phyloP scores from a whole-genome alignment of 1,140 invertebrate species.

The Drosophila ironensis region DNA sequence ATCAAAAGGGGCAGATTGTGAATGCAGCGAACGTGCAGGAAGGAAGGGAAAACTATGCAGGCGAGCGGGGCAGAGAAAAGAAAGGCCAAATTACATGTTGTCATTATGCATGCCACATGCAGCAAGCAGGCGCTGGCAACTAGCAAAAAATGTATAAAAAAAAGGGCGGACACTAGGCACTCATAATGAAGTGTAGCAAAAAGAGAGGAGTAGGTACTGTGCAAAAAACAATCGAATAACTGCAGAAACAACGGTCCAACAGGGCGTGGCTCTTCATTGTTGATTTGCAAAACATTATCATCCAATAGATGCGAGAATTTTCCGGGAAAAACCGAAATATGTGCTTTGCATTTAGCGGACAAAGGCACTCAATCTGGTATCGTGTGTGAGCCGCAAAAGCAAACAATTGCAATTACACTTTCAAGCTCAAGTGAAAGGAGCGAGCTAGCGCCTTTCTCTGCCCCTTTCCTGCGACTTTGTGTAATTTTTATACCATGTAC shows the following conservation, averaged over 20 bases:
- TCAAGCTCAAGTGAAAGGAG: constrained; percentile 9
- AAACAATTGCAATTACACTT: constrained; percentile 10
- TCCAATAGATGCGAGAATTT: not conserved
- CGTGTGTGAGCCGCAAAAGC: not conserved
- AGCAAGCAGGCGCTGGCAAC: too few relatives aligned
- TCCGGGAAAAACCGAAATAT: not conserved
- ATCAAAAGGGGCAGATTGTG: not conserved
- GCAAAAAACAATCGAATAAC: not conserved
- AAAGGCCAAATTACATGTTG: constrained; percentile 74
- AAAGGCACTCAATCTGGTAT: not conserved
- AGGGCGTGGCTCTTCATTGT: too few relatives aligned
- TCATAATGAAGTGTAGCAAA: constrained; percentile 70
- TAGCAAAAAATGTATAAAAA: too few relatives aligned
- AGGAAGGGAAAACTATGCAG: not conserved
- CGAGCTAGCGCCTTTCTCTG: constrained; percentile 17
- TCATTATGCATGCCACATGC: constrained; percentile 61
- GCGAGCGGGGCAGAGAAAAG: constrained; percentile 36
- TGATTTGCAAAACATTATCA: too few relatives aligned
- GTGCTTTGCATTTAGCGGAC: not conserved
- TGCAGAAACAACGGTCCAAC: not conserved
- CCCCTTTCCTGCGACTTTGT: too few relatives aligned
- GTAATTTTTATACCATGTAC: too few relatives aligned
- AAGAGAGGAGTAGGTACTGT: not conserved
- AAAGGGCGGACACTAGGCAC: constrained; percentile 16
- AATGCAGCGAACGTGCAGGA: too few relatives aligned